Evolutionary conservation across 2,113 vertebrate genomes (phyloP).

Genomic region (Phalacrocorax pelagicus): DNA sequence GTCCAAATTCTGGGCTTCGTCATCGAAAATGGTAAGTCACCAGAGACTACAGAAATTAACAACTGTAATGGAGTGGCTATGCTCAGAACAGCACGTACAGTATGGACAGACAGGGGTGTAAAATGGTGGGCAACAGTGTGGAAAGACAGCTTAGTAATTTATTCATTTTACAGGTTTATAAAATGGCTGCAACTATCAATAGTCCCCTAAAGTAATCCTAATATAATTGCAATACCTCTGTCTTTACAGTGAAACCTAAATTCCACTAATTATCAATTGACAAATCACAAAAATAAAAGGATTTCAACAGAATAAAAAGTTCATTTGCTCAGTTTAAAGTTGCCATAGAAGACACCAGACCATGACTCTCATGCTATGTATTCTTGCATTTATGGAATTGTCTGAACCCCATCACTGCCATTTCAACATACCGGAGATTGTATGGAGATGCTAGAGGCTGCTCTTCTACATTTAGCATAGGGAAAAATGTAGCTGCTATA

Average conservation of each 20-base stretch:
- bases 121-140: background rate
- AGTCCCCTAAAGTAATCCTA: background rate
- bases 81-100: background rate
- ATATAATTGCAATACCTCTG: background rate
- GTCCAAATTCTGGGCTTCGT: background rate
- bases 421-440: background rate
- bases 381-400: background rate
- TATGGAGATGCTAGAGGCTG: background rate
- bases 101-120: background rate
- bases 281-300: background rate
- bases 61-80: fast-evolving
- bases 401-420: background rate
- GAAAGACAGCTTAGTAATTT: background rate
- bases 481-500: background rate
- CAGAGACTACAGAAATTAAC: background rate
- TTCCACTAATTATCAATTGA: background rate
- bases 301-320: background rate
- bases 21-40: background rate
- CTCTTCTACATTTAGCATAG: background rate
- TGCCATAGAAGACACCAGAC: background rate
- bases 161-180: background rate
- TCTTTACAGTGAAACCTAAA: background rate
- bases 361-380: fast-evolving
- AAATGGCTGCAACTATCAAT: background rate
- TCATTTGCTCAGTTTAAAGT: background rate